Conservation (phyloP, 2,797 vertebrate species). For the Periparus ater region DNA sequence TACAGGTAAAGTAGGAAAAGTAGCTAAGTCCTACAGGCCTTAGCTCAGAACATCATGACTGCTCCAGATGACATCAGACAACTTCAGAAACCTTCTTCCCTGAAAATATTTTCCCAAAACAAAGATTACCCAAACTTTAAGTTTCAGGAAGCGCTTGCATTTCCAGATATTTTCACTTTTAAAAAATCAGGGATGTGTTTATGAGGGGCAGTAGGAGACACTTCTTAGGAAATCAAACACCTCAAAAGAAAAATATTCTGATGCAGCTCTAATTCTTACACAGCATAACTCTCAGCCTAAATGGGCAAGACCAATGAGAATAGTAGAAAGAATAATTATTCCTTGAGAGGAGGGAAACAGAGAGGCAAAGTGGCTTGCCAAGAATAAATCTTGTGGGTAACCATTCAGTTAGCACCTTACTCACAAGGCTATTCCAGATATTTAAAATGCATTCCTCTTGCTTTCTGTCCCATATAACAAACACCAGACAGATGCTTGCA, state of each 20-base stretch:
- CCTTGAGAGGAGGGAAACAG: neutral
- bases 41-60: neutral
- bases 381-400: neutral
- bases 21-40: neutral
- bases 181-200: neutral
- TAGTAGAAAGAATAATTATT: neutral
- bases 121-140: neutral
- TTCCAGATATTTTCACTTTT: neutral
- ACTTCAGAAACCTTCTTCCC: neutral
- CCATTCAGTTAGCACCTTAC: neutral
- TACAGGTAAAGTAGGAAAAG: neutral
- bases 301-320: neutral
- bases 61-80: neutral
- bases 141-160: neutral
- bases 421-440: neutral
- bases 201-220: neutral
- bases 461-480: neutral
- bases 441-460: constrained; percentile 12
- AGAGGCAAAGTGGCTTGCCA: neutral
- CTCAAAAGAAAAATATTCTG: neutral
- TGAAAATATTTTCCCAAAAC: neutral
- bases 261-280: neutral
- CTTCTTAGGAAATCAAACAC: neutral
- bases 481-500: constrained; percentile 4
- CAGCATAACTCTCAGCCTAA: neutral